Conservation (phyloP, 2,113 vertebrate genomes). For the Limnothrissa miodon region DNA sequence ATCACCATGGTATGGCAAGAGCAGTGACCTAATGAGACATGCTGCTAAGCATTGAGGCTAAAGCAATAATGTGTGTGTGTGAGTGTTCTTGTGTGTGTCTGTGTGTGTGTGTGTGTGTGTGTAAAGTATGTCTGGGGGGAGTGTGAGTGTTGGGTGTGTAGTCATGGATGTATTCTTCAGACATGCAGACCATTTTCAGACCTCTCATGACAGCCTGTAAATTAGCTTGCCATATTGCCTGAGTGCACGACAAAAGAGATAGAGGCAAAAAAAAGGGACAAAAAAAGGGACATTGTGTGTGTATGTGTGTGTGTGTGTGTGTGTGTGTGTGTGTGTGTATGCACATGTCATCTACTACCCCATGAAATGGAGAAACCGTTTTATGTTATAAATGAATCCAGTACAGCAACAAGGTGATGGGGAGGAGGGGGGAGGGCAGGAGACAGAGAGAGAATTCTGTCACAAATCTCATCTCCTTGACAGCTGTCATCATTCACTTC, state of each 20-base stretch:
- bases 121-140: not conserved
- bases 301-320: constrained; percentile 11
- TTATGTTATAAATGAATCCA: constrained; percentile 61
- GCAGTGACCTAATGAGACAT: not conserved
- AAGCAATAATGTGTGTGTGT: not conserved
- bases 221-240: constrained; percentile 19
- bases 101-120: constrained; percentile 8
- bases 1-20: not conserved
- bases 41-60: too few species aligned
- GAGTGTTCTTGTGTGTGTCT: not conserved
- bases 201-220: constrained; percentile 16
- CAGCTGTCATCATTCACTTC: constrained; percentile 72
- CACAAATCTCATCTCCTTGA: constrained; percentile 65
- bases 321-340: constrained; percentile 45
- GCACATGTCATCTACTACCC: constrained; percentile 13
- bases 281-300: not conserved
- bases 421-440: constrained; percentile 38
- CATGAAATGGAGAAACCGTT: constrained; percentile 4
- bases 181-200: constrained; percentile 6
- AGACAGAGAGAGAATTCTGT: constrained; percentile 57
- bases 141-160: not conserved
- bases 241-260: not conserved
- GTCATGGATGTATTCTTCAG: not conserved
- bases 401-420: constrained; percentile 57
- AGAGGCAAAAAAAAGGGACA: constrained; percentile 30